Evolutionary conservation across 30 jellyfish, hydroid and myxozoan genomes (phyloP), one percentile per base, ranked within the genome.

Genomic region (Hydractinia symbiolongicarpus): DNA sequence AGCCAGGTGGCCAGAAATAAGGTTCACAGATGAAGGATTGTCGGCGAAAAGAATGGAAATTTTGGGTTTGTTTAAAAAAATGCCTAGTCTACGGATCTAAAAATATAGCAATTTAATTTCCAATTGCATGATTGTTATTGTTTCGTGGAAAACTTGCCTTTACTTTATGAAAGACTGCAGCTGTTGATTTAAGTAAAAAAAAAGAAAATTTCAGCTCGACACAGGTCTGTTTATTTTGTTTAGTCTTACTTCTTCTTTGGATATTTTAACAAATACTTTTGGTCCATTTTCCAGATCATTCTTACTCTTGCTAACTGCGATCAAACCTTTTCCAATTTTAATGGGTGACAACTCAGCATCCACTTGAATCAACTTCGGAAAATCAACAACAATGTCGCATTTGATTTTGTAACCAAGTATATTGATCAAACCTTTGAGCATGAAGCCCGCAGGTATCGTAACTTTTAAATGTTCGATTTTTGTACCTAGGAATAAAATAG

Each of bases 261-360:
- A 53, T 7, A 76, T 19, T 50, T 76, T 40, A 50, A 76, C 61
- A 9, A 76, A 76, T 17, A 76, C 67, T 9, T 56, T 54, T 16
- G 84, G 84, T 52, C 84, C 84, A 17, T 76, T 76, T 56, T 5
- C 15, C 19, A 50, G 19, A 76, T 76, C 84, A 6, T 76, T 10
- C 17, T 21, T 50, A 13, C 8, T 19, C 55, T 4, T 4, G 53
- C n/a, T 19, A 10, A 76, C 11, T 10, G n/a, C 50, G 55, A 76
- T 17, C 15, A 64, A 60, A 4, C 85, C 85, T 4, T 15, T 55
- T 5, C 52, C 61, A 77, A 77, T 7, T 9, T 55, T 55, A 4
- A 77, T 77, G 16, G 73, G 79, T 4, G 85, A 50, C 0, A 77
- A 50, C 1, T 76, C 84, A 50, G 14, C 72, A 15, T 76, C 84